Evolutionary conservation across 2,113 vertebrate species (phyloP).

Genomic region (Scatophagus argus): DNA sequence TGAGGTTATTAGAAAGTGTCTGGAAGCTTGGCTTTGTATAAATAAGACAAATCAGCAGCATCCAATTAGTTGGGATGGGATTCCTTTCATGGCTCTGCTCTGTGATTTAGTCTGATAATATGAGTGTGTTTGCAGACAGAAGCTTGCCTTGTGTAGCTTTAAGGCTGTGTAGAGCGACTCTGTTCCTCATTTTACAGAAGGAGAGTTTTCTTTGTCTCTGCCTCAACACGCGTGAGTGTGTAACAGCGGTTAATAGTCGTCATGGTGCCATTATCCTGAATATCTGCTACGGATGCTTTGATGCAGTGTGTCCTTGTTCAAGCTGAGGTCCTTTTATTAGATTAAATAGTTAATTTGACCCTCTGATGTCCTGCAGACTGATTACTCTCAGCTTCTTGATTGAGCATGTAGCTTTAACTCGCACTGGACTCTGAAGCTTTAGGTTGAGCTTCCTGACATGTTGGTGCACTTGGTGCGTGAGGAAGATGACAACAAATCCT

Average conservation of each 20-base stretch:
- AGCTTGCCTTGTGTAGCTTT: background rate
- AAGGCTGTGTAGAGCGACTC: background rate
- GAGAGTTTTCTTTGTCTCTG: background rate
- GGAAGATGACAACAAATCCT: constrained; percentile 24
- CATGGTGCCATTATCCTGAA: background rate
- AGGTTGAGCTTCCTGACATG: background rate
- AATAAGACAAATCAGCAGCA: background rate
- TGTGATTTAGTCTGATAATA: constrained; percentile 15
- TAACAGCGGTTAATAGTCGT: constrained; percentile 25
- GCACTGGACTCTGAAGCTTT: constrained; percentile 13
- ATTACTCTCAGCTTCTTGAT: background rate
- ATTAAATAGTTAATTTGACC: background rate
- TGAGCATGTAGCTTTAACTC: constrained; percentile 8
- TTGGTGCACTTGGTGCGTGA: constrained; percentile 50
- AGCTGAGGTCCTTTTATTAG: background rate
- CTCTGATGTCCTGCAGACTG: background rate
- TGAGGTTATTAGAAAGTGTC: background rate
- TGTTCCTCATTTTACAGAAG: constrained; percentile 13
- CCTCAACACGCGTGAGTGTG: background rate
- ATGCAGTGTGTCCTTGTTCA: background rate
- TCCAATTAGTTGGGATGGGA: constrained; percentile 1
- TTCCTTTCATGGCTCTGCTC: constrained; percentile 1
- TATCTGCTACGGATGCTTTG: background rate
- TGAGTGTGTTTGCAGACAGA: constrained; percentile 8
- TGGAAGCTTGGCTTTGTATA: background rate